phyloP scores from a whole-genome alignment of 2,797 vertebrate species.

The Hemitrygon akajei region DNA sequence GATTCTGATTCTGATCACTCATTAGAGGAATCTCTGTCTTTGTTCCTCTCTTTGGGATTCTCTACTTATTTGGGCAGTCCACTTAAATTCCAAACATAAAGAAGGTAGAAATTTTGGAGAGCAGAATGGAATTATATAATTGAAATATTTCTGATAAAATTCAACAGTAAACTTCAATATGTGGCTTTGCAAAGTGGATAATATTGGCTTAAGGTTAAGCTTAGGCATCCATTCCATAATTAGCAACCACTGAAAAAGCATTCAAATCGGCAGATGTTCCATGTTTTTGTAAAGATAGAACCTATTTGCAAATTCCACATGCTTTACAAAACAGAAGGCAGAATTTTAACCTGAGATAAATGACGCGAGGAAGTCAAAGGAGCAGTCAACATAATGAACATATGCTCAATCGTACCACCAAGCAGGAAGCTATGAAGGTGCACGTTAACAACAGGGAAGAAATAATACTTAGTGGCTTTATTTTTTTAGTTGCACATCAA shows the following conservation, averaged over 20 bases:
- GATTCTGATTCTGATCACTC: too few relatives aligned
- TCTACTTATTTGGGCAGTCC: too few relatives aligned
- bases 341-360: neutral
- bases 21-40: too few relatives aligned
- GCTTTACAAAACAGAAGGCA: neutral
- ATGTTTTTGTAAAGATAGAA: too few relatives aligned
- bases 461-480: neutral
- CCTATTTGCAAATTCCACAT: neutral
- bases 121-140: neutral
- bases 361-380: neutral
- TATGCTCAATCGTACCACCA: neutral
- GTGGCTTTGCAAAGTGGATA: neutral
- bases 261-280: too few relatives aligned
- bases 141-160: neutral
- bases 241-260: neutral
- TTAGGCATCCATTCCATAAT: neutral
- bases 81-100: neutral
- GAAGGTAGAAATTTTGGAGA: neutral
- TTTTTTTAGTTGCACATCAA: too few relatives aligned
- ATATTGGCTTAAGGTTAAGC: neutral
- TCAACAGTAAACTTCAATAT: neutral
- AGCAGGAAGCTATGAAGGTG: neutral
- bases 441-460: neutral
- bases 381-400: neutral
- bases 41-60: too few relatives aligned